Percentiles rank a stretch among this genome's conserved stretches.
These are phyloP conservation scores for Opisthocomus hoazin DNA, from an alignment of 2,113 vertebrate species.

Conservation along the genomic window DNA sequence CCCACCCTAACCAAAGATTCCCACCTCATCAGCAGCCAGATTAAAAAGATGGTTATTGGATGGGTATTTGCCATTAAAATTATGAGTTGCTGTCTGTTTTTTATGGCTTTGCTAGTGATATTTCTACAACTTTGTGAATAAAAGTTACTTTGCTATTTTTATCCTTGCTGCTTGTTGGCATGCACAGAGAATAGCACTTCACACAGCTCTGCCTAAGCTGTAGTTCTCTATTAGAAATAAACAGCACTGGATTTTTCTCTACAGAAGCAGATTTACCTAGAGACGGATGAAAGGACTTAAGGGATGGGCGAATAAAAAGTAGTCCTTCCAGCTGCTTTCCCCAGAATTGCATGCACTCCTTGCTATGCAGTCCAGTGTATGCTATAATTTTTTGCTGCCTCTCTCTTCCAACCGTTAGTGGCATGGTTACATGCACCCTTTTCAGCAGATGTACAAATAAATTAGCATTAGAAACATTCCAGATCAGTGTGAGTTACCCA, in stretches of 20 bases:
- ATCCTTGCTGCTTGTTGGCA: not conserved
- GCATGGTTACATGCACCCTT: fast-evolving
- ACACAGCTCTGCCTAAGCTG: not conserved
- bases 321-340: fast-evolving
- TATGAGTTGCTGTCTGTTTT: not conserved
- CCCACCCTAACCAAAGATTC: not conserved
- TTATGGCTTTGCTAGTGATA: not conserved
- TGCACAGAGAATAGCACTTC: not conserved
- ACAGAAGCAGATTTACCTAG: not conserved
- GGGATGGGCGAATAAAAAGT: not conserved
- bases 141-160: not conserved
- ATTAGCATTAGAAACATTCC: not conserved
- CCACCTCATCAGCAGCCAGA: fast-evolving
- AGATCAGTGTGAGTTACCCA: not conserved
- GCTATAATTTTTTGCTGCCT: not conserved
- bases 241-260: not conserved
- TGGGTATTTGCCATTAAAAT: not conserved
- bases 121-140: not conserved
- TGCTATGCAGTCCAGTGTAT: not conserved
- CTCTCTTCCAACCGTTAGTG: not conserved
- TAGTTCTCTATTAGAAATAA: not conserved
- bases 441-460: not conserved
- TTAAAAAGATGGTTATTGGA: not conserved
- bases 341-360: not conserved
- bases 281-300: not conserved